phyloP scores from a whole-genome alignment of 2,113 vertebrate species.

The Malaclemys terrapin region DNA sequence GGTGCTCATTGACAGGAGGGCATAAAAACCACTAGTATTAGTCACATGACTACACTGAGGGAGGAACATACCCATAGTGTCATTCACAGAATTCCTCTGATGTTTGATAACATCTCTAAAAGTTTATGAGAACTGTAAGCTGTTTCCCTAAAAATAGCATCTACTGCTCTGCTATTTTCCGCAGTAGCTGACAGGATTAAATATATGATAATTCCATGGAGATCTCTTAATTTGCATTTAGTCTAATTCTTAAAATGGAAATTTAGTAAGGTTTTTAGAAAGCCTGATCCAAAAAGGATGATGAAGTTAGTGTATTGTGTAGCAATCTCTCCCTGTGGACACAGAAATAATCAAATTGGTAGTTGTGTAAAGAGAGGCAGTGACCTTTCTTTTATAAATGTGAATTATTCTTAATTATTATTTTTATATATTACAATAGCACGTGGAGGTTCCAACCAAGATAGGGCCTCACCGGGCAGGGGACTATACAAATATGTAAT shows the following conservation, averaged over 20 bases:
- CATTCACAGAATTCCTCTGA: slow-evolving; percentile 14
- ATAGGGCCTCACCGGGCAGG: not conserved
- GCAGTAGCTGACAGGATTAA: slow-evolving; percentile 41
- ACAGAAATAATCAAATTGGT: not conserved
- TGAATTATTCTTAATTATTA: not conserved
- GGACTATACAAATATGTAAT: not conserved
- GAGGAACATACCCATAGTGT: not conserved
- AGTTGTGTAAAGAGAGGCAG: not conserved
- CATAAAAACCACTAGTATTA: not conserved
- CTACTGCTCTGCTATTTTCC: not conserved
- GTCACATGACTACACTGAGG: not conserved
- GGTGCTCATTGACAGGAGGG: not conserved
- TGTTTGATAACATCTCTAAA: slow-evolving; percentile 41
- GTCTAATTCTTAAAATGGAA: slow-evolving; percentile 34
- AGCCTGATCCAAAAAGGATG: not conserved
- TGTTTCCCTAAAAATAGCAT: slow-evolving; percentile 46
- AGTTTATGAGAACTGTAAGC: not conserved
- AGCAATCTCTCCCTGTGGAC: not conserved
- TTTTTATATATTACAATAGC: not conserved
- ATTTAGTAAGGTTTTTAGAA: slow-evolving; percentile 29
- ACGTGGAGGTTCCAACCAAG: not conserved
- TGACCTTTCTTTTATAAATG: not conserved
- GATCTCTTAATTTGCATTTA: slow-evolving; percentile 53
- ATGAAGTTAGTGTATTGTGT: not conserved
- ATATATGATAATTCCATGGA: slow-evolving; percentile 37